Base-by-base conservation (phyloP, 2,797 vertebrate species). In the Dendrocincla tyrannina region DNA sequence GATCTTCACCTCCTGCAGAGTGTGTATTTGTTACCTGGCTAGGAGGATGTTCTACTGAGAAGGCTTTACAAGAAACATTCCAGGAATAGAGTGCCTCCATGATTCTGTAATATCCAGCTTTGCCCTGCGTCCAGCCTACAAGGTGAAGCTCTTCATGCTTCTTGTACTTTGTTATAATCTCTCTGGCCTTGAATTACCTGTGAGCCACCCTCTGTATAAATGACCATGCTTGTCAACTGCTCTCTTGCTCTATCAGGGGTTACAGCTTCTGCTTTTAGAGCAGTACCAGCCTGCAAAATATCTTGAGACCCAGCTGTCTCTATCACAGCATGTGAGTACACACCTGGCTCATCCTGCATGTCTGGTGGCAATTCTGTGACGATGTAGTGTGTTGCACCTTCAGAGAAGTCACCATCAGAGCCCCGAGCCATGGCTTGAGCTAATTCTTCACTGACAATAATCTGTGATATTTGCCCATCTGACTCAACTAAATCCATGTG, bases 311-410 rank as follows among this genome's bases (percentile, higher is more conserved):
- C 91, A 1, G 95, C 86, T 2, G 98, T 49, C 94, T 98, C 98
- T 66, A 98, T 97, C 76, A 98, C 96, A 2, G 98, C 63, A 7
- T 98, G 98, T 0, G 98, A 97, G 66, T 98, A 99, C 83, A 99
- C 76, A 8, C 96, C 88, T 0, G 97, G 95, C 75, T 98, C 98
- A 50, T 98, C 98, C 91, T 98, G 98, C 33, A 98, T 88, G 49
- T 98, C 98, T 13, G 99, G 98, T 32, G 99, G 98, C 97, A 99
- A 97, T 97, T 99, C 99, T 0, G 99, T 99, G 85, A 99, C 99
- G 0, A 99, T 99, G 96, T 99, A 99, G 97, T 99, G 99, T 0
- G 99, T 99, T 14, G 98, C 70, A 13, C 98, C 98, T 88, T 98
- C 98, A 4, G 98, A 86, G 79, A 98, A 98, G 84, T 76, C 30